Base-by-base conservation (phyloP, 2,888 invertebrate genomes). In the Callimorpha dominula region DNA sequence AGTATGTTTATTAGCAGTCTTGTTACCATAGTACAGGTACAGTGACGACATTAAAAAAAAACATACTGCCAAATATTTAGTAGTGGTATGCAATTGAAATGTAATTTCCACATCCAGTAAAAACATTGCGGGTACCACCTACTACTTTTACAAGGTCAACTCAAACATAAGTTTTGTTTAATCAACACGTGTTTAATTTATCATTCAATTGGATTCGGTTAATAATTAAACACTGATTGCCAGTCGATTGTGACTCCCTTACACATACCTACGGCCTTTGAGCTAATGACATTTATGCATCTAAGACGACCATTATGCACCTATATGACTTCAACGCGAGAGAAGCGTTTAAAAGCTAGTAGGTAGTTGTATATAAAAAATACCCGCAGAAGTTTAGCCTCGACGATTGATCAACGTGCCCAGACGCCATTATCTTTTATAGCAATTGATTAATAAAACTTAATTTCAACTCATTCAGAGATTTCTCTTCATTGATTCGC, bases 401-500 rank as follows among this genome's bases (percentile, higher is more conserved):
- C 60, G 60, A 14, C 31, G 60, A 60, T 31, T 31, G 60, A 60
- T 60, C 60, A 60, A 60, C 14, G 60, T 60, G 31, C 60, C 4
- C 60, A 60, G 60, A 60, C 60, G 31, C 60, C 14, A 60, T 31
- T 31, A 14, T 54, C 54, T 7, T 52, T 15, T 11, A 42, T n/a
- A 52, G 52, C n/a, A 67, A 65, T 54, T 67, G 54, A 43, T 42
- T 72, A 75, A 77, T 65, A 75, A 72, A 65, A 68, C 65, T 70
- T 64, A 66, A 73, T 75, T 73, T 63, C 66, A 52, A 66, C 65
- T 66, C 64, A 60, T 54, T 63, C 49, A 71, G 63, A 71, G 81
- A 82, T 81, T 82, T 74, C 65, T 31, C 65, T 73, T 17, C 70
- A 68, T 73, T 71, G 50, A 71, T 52, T 67, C 52, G 42, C 71